phyloP scores from a whole-genome alignment of 2,888 invertebrate species.

The Aphidoletes aphidimyza region DNA sequence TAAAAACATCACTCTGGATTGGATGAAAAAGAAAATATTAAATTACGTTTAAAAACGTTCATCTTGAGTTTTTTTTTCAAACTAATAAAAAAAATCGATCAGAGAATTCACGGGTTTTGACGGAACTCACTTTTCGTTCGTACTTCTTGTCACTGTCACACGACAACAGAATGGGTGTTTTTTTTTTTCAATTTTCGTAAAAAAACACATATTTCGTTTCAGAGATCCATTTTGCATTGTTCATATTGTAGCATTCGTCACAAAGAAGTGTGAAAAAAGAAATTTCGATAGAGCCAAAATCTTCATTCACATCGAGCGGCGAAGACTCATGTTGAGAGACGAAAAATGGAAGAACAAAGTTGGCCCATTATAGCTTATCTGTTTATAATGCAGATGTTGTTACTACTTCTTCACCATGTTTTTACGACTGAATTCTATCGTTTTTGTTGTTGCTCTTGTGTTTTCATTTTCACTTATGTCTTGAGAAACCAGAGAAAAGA shows the following conservation, averaged over 20 bases:
- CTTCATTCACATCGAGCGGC: background rate
- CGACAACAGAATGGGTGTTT: background rate
- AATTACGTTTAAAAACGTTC: background rate
- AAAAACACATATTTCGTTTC: too few relatives aligned
- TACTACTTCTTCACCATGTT: background rate
- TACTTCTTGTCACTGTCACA: background rate
- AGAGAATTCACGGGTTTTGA: too few relatives aligned
- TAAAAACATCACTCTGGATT: background rate
- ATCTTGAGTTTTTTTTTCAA: background rate
- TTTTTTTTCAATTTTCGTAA: too few relatives aligned
- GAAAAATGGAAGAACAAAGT: background rate
- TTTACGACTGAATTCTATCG: background rate
- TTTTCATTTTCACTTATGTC: background rate
- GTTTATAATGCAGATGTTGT: conserved; percentile 45
- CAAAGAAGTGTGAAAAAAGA: background rate
- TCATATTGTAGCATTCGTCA: background rate
- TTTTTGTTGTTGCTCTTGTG: background rate
- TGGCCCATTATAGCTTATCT: conserved; percentile 53
- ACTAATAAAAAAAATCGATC: background rate
- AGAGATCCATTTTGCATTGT: background rate
- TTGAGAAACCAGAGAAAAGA: background rate
- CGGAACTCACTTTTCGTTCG: background rate
- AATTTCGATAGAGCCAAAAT: background rate
- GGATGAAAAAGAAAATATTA: too few relatives aligned
- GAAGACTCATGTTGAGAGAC: background rate